Evolutionary conservation across 2,113 vertebrate genomes (phyloP).

Genomic region (Istiophorus platypterus): DNA sequence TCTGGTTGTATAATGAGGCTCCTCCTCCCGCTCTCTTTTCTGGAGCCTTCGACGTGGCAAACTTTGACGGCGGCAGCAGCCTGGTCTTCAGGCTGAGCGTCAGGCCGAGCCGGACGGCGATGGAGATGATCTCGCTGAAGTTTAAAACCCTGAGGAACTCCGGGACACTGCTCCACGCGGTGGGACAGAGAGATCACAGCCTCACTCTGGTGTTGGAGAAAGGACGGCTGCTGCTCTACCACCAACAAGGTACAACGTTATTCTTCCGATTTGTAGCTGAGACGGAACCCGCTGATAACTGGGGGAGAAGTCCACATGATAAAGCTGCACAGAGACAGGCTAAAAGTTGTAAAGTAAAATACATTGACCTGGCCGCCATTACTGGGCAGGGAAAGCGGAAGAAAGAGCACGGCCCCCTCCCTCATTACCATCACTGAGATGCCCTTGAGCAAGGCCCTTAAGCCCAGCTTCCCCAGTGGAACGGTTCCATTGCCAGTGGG

Average conservation of each 20-base stretch:
- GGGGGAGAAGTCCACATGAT: neutral
- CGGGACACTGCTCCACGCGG: conserved; percentile 74
- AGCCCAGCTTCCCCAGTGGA: neutral
- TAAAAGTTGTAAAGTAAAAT: neutral
- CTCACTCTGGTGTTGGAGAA: conserved; percentile 74
- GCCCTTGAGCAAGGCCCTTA: neutral
- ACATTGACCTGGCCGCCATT: too few species aligned
- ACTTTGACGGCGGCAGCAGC: conserved; percentile 75
- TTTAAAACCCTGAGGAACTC: conserved; percentile 75
- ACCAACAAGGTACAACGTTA: conserved; percentile 69
- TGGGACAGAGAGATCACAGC: conserved; percentile 71
- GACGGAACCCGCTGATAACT: neutral
- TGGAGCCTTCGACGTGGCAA: conserved; percentile 71
- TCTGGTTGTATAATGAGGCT: neutral
- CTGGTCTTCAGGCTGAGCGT: conserved; percentile 65
- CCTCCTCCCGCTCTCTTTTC: neutral
- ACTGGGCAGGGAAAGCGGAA: too few species aligned
- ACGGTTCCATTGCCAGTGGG: neutral
- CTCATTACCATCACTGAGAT: neutral
- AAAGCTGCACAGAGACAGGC: neutral
- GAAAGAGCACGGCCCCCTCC: neutral
- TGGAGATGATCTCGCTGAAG: conserved; percentile 69
- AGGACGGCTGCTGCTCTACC: conserved; percentile 73
- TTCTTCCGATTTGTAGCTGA: neutral
- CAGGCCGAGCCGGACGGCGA: conserved; percentile 39